Base-by-base conservation (phyloP, 2,888 invertebrate species). In the Boloria euphrosyne region DNA sequence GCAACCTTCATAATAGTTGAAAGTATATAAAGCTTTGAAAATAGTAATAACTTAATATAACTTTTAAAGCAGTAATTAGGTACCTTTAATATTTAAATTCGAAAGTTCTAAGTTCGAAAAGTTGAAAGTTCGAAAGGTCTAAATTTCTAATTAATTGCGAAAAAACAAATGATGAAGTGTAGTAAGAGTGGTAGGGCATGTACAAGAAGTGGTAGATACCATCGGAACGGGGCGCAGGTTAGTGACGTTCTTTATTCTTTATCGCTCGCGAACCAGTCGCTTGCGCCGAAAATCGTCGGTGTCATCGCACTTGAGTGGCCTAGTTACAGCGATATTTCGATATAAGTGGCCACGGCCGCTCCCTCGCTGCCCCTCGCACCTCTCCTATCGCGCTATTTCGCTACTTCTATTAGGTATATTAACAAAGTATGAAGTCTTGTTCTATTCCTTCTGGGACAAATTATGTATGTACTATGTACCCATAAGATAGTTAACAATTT, bases 261-360 rank as follows among this genome's bases (percentile, higher is more conserved):
- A 68, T 64, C 61, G 63, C 53, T 43, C 61, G 68, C 65, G 63
- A 68, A 68, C 68, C 65, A 64, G 75, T 69, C 74, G 76, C 74
- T 71, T 70, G 75, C 74, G 75, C 80, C 81, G 79, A 80, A 81
- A 81, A 75, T 79, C 75, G 76, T 73, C 78, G 82, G 83, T 81
- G 86, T 87, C 88, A 86, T 84, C 82, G 87, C 74, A 84, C 88
- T 80, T 78, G 72, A 80, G 81, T 86, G 79, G 81, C 87, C 87
- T 79, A 87, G 80, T 80, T 87, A 79, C 81, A 74, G 76, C 78
- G 83, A 86, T 86, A 86, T 86, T 87, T 86, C 83, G 84, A 86
- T 87, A 84, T 80, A 76, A 76, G 75, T 74, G 73, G 72, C 74
- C 75, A 72, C 75, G 69, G 68, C 65, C 61, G 64, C 70, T 70